Conservation (phyloP, 2,888 invertebrate genomes). For the Arge pagana region DNA sequence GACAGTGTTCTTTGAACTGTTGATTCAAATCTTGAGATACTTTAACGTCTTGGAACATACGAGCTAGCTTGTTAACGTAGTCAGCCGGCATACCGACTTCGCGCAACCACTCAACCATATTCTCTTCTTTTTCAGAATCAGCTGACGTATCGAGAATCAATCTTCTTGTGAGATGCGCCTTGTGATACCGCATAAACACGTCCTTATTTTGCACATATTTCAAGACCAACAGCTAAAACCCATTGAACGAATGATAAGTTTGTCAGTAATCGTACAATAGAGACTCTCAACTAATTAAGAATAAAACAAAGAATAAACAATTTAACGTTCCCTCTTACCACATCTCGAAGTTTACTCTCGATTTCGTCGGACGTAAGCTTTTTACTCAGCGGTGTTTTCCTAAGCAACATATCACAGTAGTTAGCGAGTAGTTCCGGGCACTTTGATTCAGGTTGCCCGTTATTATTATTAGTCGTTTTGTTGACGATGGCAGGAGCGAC, state of each 20-base stretch:
- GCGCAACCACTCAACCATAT: constrained; percentile 97
- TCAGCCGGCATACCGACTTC: constrained; percentile 99
- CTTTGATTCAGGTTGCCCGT: constrained; percentile 84
- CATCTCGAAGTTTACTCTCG: constrained; percentile 89
- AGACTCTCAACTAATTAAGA: too few species aligned
- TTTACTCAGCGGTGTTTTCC: constrained; percentile 95
- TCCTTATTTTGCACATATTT: constrained; percentile 99
- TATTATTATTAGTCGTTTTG: constrained; percentile 51
- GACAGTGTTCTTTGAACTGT: constrained; percentile 78
- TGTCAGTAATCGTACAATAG: too few species aligned
- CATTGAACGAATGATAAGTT: too few species aligned
- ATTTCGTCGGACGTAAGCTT: constrained; percentile 96
- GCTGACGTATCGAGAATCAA: constrained; percentile 97
- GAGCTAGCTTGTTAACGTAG: constrained; percentile 95
- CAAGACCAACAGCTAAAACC: constrained; percentile 77
- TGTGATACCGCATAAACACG: constrained; percentile 99
- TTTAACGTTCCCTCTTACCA: constrained; percentile 63
- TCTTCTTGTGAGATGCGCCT: constrained; percentile 93
- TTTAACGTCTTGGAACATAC: constrained; percentile 99
- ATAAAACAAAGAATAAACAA: too few species aligned
- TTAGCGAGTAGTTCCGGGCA: constrained; percentile 98
- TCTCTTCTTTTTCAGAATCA: constrained; percentile 98
- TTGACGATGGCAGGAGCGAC: constrained; percentile 64
- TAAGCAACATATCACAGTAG: constrained; percentile 98
- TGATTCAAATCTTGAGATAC: constrained; percentile 94